Conservation (phyloP, 2,888 invertebrate genomes). For the Scaptomyza flava region DNA sequence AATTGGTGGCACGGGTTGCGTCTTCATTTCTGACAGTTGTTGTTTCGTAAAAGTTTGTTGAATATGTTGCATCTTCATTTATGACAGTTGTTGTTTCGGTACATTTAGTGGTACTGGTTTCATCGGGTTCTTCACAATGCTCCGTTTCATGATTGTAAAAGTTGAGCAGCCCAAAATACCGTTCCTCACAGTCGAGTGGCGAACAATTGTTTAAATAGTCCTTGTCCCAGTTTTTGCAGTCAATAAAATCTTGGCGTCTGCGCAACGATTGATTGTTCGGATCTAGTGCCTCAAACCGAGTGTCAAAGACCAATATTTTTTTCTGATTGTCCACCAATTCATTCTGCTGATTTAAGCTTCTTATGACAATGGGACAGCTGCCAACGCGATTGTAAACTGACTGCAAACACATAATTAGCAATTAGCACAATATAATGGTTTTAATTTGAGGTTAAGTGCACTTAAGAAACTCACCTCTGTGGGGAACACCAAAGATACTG, state of each 20-base stretch:
- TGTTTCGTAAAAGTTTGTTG: not conserved
- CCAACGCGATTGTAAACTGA: conserved; percentile 82
- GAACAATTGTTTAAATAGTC: conserved; percentile 85
- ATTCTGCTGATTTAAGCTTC: conserved; percentile 59
- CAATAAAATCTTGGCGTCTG: conserved; percentile 59
- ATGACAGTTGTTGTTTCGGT: not conserved
- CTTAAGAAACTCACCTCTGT: conserved; percentile 72
- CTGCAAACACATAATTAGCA: conserved; percentile 46
- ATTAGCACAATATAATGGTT: not conserved
- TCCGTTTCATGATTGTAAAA: conserved; percentile 84
- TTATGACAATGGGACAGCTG: conserved; percentile 74
- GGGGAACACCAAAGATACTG: conserved; percentile 81
- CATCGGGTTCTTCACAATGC: conserved; percentile 76
- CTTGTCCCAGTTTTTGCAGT: conserved; percentile 84
- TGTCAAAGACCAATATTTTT: conserved; percentile 75
- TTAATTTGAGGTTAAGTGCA: not conserved
- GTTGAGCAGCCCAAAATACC: conserved; percentile 85
- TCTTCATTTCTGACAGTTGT: conserved; percentile 7
- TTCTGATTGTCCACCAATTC: conserved; percentile 44
- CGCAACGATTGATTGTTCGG: conserved; percentile 58
- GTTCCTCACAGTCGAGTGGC: conserved; percentile 86
- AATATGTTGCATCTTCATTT: too few species aligned
- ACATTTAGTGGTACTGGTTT: conserved; percentile 42
- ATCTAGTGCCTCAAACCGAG: conserved; percentile 75
- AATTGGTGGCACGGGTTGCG: conserved; percentile 43